A percentile compares a stretch with the other conserved stretches of the same genome.
These are phyloP conservation scores for Ceuthmochares aereus DNA, from an alignment of 2,113 vertebrate genomes.

Conservation along the genomic window DNA sequence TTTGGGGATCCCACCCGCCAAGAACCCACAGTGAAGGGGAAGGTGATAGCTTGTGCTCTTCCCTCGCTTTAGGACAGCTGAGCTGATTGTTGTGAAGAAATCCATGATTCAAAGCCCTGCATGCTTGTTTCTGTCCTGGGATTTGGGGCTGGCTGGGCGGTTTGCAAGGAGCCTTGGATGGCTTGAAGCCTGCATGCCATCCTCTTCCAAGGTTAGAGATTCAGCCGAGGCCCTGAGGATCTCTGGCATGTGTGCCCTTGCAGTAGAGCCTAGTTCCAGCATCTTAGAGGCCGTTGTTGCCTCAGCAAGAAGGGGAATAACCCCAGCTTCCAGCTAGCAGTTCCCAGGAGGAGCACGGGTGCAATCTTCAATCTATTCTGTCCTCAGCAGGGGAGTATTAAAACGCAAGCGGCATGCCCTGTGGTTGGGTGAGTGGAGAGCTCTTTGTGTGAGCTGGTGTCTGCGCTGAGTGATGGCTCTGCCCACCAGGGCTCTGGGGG, in stretches of 20 bases:
- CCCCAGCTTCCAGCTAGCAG: conserved; percentile 37
- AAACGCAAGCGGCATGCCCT: conserved; percentile 45
- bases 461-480: not conserved
- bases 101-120: not conserved
- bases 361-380: conserved; percentile 54
- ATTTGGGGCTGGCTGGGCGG: not conserved
- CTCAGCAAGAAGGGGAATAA: conserved; percentile 33
- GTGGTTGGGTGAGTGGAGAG: conserved; percentile 69
- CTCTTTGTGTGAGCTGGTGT: conserved; percentile 1
- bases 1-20: not conserved
- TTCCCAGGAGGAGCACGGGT: conserved; percentile 53
- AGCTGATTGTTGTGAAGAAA: not conserved
- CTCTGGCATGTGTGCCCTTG: conserved; percentile 38
- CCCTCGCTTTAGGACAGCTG: not conserved
- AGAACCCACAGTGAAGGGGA: not conserved
- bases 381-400: conserved; percentile 68
- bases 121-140: not conserved
- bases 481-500: not conserved
- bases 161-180: conserved; percentile 3
- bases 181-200: conserved; percentile 38
- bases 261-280: conserved; percentile 40
- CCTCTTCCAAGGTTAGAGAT: conserved; percentile 13
- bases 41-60: not conserved
- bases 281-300: conserved; percentile 26
- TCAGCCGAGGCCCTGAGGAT: conserved; percentile 21